Evolutionary conservation across 1,140 invertebrate genomes (phyloP).

Genomic region (Hestina assimilis): DNA sequence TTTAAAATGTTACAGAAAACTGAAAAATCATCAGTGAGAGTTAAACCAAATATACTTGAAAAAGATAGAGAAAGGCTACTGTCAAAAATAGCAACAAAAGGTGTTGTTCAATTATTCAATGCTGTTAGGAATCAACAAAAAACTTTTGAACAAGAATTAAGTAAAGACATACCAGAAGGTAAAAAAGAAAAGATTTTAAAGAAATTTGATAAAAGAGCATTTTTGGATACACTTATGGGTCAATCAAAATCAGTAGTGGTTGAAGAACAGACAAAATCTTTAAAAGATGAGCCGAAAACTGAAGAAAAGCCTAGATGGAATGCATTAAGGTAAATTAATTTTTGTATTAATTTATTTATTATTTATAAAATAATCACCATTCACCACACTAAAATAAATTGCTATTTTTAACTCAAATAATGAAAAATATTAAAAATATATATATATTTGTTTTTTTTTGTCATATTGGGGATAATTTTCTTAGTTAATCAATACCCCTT

Average conservation of each 20-base stretch:
- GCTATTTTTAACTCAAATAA: too few species aligned
- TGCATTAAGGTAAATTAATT: slow-evolving; percentile 70
- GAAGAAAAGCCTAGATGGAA: slow-evolving; percentile 78
- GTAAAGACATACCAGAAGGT: slow-evolving; percentile 86
- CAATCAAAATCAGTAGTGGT: slow-evolving; percentile 81
- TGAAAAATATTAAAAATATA: too few species aligned
- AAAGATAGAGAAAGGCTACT: slow-evolving; percentile 86
- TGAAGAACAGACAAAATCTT: slow-evolving; percentile 75
- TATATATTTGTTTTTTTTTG: too few species aligned
- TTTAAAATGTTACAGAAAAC: slow-evolving; percentile 75
- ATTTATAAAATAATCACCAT: background rate
- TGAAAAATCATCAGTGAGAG: slow-evolving; percentile 82
- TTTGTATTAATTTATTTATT: background rate
- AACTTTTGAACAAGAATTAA: slow-evolving; percentile 85
- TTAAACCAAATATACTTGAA: slow-evolving; percentile 86
- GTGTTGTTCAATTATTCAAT: slow-evolving; percentile 95
- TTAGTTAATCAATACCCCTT: too few species aligned
- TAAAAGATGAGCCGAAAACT: slow-evolving; percentile 67
- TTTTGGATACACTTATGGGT: slow-evolving; percentile 91
- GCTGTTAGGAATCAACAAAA: slow-evolving; percentile 92
- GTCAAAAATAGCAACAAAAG: slow-evolving; percentile 92
- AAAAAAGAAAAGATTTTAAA: slow-evolving; percentile 91
- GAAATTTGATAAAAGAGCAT: slow-evolving; percentile 88
- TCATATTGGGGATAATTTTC: too few species aligned
- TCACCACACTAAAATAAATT: too few species aligned